Conservation (phyloP, 2,888 invertebrate species). For the Amblyjoppa proteus region DNA sequence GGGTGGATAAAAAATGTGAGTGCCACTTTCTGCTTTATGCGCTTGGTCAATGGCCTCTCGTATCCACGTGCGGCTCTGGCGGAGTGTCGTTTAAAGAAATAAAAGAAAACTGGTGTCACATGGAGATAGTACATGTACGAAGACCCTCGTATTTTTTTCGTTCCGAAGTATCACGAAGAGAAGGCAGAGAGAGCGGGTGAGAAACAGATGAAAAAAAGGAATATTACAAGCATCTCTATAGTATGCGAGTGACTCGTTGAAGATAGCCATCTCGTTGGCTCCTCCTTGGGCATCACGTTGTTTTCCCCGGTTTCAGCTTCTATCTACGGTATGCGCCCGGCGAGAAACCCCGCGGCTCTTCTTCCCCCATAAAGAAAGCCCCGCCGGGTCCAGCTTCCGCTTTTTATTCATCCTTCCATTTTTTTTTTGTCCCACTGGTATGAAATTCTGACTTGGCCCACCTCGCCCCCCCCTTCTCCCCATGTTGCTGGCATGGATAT, state of each 20-base stretch:
- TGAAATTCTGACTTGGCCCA: conserved; percentile 18
- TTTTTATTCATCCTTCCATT: conserved; percentile 57
- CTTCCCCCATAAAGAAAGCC: conserved; percentile 44
- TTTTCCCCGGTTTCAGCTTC: conserved; percentile 43
- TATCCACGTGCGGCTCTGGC: conserved; percentile 5
- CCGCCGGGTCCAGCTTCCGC: conserved; percentile 53
- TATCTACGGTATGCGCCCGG: conserved; percentile 63
- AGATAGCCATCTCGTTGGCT: conserved; percentile 60
- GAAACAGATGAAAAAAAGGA: conserved; percentile 30
- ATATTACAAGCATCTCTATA: conserved; percentile 56
- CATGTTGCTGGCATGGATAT: too few relatives aligned
- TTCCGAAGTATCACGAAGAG: conserved; percentile 19
- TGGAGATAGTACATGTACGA: conserved; percentile 50
- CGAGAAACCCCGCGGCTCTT: conserved; percentile 63
- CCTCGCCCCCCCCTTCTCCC: background rate
- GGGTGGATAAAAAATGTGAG: conserved; percentile 45
- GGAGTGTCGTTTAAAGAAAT: conserved; percentile 55
- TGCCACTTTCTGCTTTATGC: conserved; percentile 57
- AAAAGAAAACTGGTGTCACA: conserved; percentile 51
- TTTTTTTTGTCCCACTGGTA: conserved; percentile 58
- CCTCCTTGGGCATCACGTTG: conserved; percentile 52
- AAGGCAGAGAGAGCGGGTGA: conserved; percentile 10
- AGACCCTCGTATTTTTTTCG: conserved; percentile 53
- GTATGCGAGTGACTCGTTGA: conserved; percentile 52
- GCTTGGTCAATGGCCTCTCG: conserved; percentile 46